Conservation (phyloP, 2,797 vertebrate genomes). For the Alfaro cultratus region DNA sequence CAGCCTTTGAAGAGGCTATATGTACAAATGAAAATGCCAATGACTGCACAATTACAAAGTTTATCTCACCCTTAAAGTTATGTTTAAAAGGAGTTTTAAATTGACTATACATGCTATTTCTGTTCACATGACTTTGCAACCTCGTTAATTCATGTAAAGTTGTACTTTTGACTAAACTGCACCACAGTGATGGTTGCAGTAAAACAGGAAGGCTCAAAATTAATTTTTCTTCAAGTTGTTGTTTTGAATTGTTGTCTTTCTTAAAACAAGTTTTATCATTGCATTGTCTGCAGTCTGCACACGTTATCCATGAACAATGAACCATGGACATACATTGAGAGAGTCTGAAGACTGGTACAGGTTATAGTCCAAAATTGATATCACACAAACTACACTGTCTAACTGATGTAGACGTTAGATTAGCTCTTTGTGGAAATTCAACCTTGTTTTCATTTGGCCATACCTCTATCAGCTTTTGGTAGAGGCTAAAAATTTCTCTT, state of each 20-base stretch:
- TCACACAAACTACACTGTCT: neutral
- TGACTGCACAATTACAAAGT: neutral
- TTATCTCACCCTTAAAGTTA: neutral
- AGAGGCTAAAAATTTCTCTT: neutral
- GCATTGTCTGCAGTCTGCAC: neutral
- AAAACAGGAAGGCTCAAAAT: neutral
- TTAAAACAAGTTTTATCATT: neutral
- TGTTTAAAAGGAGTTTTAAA: conserved; percentile 3
- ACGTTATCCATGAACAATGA: neutral
- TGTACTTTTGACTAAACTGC: neutral
- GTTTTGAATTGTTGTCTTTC: neutral
- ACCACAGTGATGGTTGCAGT: neutral
- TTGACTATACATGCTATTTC: neutral
- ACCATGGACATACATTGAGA: neutral
- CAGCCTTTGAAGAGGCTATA: neutral
- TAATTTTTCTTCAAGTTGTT: neutral
- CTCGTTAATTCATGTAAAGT: neutral
- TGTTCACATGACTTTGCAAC: neutral
- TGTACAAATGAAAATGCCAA: neutral
- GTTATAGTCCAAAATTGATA: neutral
- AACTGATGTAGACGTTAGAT: neutral
- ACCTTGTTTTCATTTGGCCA: neutral
- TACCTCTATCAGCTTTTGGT: neutral
- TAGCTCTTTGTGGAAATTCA: neutral
- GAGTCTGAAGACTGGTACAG: neutral